phyloP scores from a whole-genome alignment of 30 jellyfish, hydroid and myxozoan genomes.

The Turritopsis rubra region DNA sequence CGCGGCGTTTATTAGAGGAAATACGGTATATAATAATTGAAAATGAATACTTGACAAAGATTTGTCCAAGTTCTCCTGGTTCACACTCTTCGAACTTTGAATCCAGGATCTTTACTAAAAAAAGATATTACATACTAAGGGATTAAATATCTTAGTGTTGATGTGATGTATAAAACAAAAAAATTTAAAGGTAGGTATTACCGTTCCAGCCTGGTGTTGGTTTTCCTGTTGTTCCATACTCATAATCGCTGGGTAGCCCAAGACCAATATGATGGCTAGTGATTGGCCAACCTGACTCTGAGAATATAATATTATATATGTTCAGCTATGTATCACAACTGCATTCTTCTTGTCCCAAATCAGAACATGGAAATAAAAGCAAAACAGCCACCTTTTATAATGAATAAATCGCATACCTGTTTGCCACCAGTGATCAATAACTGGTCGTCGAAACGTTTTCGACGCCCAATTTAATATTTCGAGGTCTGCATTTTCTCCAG shows the following conservation, averaged over 20 bases:
- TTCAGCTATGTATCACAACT: neutral
- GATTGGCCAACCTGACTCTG: conserved; percentile 98
- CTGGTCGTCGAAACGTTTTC: conserved; percentile 54
- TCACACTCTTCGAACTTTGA: conserved; percentile 56
- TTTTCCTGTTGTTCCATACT: conserved; percentile 62
- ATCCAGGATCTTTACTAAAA: conserved; percentile 59
- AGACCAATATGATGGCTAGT: conserved; percentile 84
- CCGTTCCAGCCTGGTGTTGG: conserved; percentile 98
- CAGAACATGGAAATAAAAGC: neutral
- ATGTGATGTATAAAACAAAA: neutral
- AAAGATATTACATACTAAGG: neutral
- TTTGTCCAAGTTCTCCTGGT: conserved; percentile 84
- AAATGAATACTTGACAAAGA: conserved; percentile 56
- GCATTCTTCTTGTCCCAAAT: no score
- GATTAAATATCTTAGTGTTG: neutral
- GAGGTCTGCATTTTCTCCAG: conserved; percentile 93
- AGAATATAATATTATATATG: neutral
- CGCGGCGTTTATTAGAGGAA: no score
- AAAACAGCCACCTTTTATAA: neutral
- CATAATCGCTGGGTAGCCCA: conserved; percentile 71
- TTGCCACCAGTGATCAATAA: conserved; percentile 98
- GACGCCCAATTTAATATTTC: conserved; percentile 76
- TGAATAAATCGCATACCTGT: conserved; percentile 51
- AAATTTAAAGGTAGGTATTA: neutral
- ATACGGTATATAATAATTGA: no score